Base-by-base conservation (phyloP, 2,797 vertebrate genomes). In the Leucoraja ocellata region DNA sequence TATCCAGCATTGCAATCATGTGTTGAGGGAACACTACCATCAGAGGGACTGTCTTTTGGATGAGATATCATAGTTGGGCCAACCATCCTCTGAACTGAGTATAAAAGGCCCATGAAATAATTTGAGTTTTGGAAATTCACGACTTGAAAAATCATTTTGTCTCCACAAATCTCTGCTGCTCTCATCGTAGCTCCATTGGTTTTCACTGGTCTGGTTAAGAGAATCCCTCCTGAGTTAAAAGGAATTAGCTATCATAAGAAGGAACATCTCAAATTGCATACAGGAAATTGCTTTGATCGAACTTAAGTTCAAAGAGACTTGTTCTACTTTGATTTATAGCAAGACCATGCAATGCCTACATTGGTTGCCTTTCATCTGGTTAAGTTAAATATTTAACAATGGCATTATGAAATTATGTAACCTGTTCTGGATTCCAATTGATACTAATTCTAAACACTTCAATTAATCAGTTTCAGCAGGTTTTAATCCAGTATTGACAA, bases 301-400 rank as follows among this genome's bases (percentile, higher is more conserved):
- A 88, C 28, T 46, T 16, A 54, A 92, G 39, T 92, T 54, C 90
- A 92, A 76, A 46, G 39, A 58, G 71, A n/a, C 90, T 76, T 92
- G 32, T 58, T 39, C 71, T 21, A 74, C 46, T 74, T 28, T 13
- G 11, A 28, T 74, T 76, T 54, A 76, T 0, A 76, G 39, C 4
- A 92, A 13, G 61, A 1, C 39, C 74, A 46, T 74, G 71, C 39
- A 58, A 74, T 74, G 10, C 54, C 46, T 39, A 73, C 88, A 10
- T 78, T 78, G 32, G 2, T n/a, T 28, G 11, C 25, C 32, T n/a
- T n/a, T 32, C 77, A 80, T 80, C 13, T 23, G 32, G 39, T 46
- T 46, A 74, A 76, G 39, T 28, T 13, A 28, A 76, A 58, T 28
- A 74, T n/a, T 88, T 92, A 74, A 92, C 10, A 73, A 92, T 74